Conservation (phyloP, 1,140 invertebrate genomes). For the Anoplophora glabripennis region DNA sequence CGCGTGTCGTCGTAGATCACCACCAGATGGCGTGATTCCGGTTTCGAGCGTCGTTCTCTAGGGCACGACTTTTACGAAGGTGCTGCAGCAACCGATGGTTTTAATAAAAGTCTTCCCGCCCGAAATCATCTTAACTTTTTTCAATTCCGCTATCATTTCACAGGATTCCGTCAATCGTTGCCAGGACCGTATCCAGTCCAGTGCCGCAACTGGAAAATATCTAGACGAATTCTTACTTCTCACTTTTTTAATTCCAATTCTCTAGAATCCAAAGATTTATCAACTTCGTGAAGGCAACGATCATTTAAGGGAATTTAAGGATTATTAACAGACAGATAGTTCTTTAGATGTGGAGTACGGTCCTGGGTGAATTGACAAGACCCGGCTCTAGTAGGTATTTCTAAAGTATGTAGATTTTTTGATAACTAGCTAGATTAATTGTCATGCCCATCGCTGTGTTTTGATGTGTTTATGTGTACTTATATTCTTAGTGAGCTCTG, state of each 20-base stretch:
- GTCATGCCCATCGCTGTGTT: conserved; percentile 35
- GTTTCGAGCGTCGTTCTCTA: conserved; percentile 29
- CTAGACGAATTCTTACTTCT: no score
- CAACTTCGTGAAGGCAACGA: no score
- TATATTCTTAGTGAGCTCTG: no score
- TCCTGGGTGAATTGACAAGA: no score
- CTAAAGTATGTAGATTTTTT: conserved; percentile 14
- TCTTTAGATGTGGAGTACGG: no score
- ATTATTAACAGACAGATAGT: no score
- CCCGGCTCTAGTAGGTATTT: not conserved
- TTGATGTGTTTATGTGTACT: conserved; percentile 35
- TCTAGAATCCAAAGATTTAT: no score
- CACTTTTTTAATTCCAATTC: no score
- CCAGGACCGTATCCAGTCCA: no score
- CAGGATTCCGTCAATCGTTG: not conserved
- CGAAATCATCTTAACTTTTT: conserved; percentile 39
- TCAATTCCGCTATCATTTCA: conserved; percentile 20
- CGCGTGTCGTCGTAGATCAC: conserved; percentile 8
- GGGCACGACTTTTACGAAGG: conserved; percentile 44
- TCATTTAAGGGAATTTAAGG: no score
- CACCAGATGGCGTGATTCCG: conserved; percentile 13
- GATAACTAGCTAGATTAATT: conserved; percentile 36
- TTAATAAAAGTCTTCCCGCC: conserved; percentile 48
- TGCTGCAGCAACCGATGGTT: conserved; percentile 42
- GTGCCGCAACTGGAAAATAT: no score